Conservation (phyloP, 2,113 vertebrate genomes). For the Anolis carolinensis region DNA sequence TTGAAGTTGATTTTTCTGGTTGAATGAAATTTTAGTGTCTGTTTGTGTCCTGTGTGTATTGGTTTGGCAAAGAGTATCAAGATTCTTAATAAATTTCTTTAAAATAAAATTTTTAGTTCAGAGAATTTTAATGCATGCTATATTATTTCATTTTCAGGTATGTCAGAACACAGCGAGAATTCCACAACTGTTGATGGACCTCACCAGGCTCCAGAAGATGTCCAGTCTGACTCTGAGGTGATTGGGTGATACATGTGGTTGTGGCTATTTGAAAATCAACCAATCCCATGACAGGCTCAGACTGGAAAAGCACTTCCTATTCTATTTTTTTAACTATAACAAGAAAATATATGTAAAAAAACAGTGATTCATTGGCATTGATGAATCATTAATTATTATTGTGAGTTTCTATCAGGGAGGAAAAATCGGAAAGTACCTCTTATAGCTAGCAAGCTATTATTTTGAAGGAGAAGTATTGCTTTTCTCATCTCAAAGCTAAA, state of each 20-base stretch:
- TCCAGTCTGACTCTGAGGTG: conserved; percentile 76
- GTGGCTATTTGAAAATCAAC: conserved; percentile 45
- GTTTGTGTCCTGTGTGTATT: background rate
- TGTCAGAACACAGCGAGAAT: conserved; percentile 75
- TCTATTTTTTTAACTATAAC: background rate
- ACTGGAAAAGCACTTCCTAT: conserved; percentile 4
- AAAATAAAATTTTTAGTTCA: background rate
- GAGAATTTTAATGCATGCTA: conserved; percentile 64
- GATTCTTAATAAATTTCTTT: background rate
- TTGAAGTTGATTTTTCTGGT: background rate
- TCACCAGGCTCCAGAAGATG: conserved; percentile 72
- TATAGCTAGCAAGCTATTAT: background rate
- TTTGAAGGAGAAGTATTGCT: background rate
- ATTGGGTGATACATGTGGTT: conserved; percentile 51
- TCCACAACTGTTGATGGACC: conserved; percentile 67
- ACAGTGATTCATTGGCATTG: background rate
- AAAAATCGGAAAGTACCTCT: too few species aligned
- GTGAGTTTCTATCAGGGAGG: too few species aligned
- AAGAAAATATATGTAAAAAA: background rate
- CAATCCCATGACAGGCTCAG: conserved; percentile 54
- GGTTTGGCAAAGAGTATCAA: background rate
- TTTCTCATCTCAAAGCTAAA: background rate
- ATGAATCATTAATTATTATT: too few species aligned
- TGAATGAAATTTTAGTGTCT: background rate
- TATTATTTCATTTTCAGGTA: conserved; percentile 79